Evolutionary conservation across 2,797 vertebrate genomes (phyloP).

Genomic region (Etheostoma perlongum): DNA sequence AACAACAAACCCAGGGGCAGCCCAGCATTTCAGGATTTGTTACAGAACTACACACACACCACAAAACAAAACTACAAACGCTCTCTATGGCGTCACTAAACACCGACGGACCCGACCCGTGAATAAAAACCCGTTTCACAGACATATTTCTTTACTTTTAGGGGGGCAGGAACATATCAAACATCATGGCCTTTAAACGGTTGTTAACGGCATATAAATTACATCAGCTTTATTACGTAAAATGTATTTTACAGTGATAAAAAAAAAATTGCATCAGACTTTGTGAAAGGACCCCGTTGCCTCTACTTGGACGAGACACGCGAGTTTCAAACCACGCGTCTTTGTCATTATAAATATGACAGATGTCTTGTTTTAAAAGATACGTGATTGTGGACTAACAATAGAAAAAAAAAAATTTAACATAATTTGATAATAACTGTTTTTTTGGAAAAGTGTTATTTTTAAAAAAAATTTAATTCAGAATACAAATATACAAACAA

Average conservation of each 20-base stretch:
- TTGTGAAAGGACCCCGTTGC: slow-evolving; percentile 66
- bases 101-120: slow-evolving; percentile 66
- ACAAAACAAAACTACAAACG: slow-evolving; percentile 30
- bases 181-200: fast-evolving
- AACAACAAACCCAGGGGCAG: background rate
- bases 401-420: fast-evolving
- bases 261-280: slow-evolving; percentile 86
- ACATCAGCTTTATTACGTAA: fast-evolving
- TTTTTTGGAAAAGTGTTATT: too few species aligned
- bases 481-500: too few species aligned
- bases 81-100: slow-evolving; percentile 33
- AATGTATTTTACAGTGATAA: background rate
- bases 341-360: fast-evolving
- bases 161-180: fast-evolving
- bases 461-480: too few species aligned
- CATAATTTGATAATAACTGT: fast-evolving
- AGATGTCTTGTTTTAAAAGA: fast-evolving
- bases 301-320: background rate
- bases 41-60: slow-evolving; percentile 53
- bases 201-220: fast-evolving
- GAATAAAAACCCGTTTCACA: background rate
- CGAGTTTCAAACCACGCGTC: background rate
- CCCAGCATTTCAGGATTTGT: background rate
- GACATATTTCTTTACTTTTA: background rate
- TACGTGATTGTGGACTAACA: fast-evolving